phyloP scores from a whole-genome alignment of 2,888 invertebrate genomes.

The Stenolophus ochropezus region DNA sequence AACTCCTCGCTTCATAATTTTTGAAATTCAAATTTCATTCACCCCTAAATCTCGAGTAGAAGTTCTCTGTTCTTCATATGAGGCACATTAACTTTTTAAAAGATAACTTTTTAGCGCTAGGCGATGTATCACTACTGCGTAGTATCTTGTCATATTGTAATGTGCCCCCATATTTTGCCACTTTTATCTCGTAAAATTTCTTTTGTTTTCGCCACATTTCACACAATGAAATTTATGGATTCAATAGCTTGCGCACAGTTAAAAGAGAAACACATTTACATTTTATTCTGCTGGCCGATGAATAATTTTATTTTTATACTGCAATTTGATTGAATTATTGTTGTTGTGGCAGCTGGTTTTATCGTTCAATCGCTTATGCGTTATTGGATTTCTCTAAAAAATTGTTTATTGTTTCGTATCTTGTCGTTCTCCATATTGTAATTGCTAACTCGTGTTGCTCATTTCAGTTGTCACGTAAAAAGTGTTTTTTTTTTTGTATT shows the following conservation, averaged over 20 bases:
- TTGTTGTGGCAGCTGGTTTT: slow-evolving; percentile 52
- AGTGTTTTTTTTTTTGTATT: no score
- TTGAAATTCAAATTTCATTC: slow-evolving; percentile 62
- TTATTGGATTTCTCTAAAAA: slow-evolving; percentile 38
- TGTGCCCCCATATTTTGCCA: slow-evolving; percentile 59
- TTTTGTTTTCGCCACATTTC: slow-evolving; percentile 61
- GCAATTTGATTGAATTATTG: slow-evolving; percentile 60
- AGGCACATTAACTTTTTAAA: slow-evolving; percentile 58
- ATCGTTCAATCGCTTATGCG: slow-evolving; percentile 31
- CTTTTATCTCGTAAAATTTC: slow-evolving; percentile 60
- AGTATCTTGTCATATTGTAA: slow-evolving; percentile 60
- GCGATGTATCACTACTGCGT: slow-evolving; percentile 45
- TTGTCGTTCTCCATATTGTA: neutral
- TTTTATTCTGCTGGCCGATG: slow-evolving; percentile 55
- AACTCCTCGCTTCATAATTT: slow-evolving; percentile 61
- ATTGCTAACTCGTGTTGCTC: neutral
- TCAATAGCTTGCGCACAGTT: slow-evolving; percentile 58
- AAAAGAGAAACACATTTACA: slow-evolving; percentile 58
- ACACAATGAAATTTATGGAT: slow-evolving; percentile 60
- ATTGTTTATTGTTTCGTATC: slow-evolving; percentile 38
- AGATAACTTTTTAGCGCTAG: slow-evolving; percentile 54
- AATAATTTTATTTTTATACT: slow-evolving; percentile 58
- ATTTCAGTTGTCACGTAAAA: no score
- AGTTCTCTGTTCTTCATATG: slow-evolving; percentile 57
- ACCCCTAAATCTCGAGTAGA: slow-evolving; percentile 59